Conservation (phyloP, 1,140 invertebrate species). For the Chironomus striatipennis region DNA sequence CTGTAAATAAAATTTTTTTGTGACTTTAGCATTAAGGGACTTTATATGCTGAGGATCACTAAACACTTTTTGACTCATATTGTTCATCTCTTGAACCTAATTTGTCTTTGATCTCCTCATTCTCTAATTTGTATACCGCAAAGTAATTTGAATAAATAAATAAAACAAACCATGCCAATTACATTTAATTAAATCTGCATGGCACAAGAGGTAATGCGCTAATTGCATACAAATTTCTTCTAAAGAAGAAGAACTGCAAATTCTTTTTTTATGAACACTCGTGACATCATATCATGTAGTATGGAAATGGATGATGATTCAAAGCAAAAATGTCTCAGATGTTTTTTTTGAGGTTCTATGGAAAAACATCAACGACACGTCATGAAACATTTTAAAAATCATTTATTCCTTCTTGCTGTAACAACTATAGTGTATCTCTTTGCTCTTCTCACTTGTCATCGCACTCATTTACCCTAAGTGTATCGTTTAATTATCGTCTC, state of each 20-base stretch:
- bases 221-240: constrained; percentile 16
- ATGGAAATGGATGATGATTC: no score
- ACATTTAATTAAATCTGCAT: constrained; percentile 16
- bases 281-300: no score
- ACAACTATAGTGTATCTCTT: not conserved
- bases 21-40: no score
- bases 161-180: not conserved
- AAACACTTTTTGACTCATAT: no score
- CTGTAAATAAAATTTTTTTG: no score
- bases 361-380: no score
- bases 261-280: no score
- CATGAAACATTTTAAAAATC: constrained; percentile 11
- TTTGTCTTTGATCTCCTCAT: not conserved
- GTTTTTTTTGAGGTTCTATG: no score
- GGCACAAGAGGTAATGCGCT: not conserved
- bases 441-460: not conserved
- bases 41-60: no score
- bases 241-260: no score
- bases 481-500: constrained; percentile 18
- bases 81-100: not conserved
- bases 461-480: not conserved
- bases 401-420: not conserved
- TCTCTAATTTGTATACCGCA: not conserved
- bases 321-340: no score
- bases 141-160: not conserved